Evolutionary conservation across 2,113 vertebrate genomes (phyloP), one percentile per base, ranked within the genome.

Genomic region (Oryzias javanicus): DNA sequence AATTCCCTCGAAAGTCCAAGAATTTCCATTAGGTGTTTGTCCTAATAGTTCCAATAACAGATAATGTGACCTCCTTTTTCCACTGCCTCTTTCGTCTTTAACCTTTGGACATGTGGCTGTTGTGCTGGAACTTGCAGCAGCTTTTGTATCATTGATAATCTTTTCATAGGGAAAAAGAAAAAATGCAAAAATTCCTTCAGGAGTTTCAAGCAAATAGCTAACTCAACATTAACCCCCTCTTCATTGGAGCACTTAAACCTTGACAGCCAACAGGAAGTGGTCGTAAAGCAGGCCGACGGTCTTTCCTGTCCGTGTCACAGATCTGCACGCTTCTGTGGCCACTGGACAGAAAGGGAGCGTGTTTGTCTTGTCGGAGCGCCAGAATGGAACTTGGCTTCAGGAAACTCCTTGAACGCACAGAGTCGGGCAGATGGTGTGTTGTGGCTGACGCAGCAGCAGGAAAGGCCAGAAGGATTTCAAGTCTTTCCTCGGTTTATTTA

Each of bases 351-450:
- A 49, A 49, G 52, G 49, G 49, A 66, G 62, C 45, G 17, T 83
- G 80, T 85, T 83, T 77, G 52, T 81, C 44, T 81, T 87, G 80
- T 81, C 73, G 61, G 27, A 13, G 17, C 46, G 79, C 80, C 84
- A 82, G 81, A 72, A 49, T 15, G 10, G 24, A 77, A 75, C 60
- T 63, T 78, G 79, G 74, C 60, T 73, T 75, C 73, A 83, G 80
- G 86, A 86, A 88, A 82, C 78, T 78, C 76, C 70, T 67, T 76
- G 62, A 82, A 89, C 82, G 72, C 3, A 75, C 81, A 62, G 24
- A 57, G 70, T 83, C 83, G 86, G 76, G 79, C 49, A 53, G 74
- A 64, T 47, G 50, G 60, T 8, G 55, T 57, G 80, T 55, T 70
- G 53, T 70, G 68, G 69, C 71, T 74, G 76, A 79, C 55, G 61